Evolutionary conservation across 2,113 vertebrate genomes (phyloP).

Genomic region (Antigone vipio): DNA sequence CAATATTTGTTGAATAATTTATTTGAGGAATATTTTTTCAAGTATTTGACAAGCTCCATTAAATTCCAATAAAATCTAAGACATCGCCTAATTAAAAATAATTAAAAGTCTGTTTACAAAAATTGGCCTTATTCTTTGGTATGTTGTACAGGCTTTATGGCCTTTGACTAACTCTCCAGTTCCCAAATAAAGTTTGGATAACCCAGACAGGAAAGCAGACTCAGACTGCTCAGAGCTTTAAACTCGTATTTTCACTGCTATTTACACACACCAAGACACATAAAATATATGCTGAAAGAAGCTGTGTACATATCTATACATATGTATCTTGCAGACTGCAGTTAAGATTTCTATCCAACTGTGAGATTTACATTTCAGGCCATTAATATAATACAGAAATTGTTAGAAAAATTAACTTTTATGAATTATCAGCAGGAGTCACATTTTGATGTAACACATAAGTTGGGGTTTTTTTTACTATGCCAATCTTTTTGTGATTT

Average conservation of each 20-base stretch:
- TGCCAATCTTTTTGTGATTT: neutral
- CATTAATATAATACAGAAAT: neutral
- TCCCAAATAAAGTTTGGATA: neutral
- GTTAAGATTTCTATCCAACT: neutral
- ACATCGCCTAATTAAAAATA: neutral
- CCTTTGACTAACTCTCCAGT: neutral
- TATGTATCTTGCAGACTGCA: neutral
- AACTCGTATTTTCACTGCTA: neutral
- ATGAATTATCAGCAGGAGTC: neutral
- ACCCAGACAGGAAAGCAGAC: neutral
- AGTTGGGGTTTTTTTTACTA: neutral
- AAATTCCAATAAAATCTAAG: conserved; percentile 30
- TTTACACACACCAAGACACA: neutral
- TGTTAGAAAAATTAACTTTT: neutral
- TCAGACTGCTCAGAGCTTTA: neutral
- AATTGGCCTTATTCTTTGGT: neutral
- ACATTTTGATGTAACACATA: neutral
- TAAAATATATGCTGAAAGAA: neutral
- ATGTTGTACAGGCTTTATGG: neutral
- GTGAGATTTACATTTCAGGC: neutral
- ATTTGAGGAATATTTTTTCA: neutral
- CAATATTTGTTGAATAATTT: conserved; percentile 46
- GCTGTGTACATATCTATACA: neutral
- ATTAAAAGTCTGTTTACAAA: conserved; percentile 31
- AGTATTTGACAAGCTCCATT: conserved; percentile 28